Evolutionary conservation across 2,113 vertebrate species (phyloP).

Genomic region (Sturnus vulgaris): DNA sequence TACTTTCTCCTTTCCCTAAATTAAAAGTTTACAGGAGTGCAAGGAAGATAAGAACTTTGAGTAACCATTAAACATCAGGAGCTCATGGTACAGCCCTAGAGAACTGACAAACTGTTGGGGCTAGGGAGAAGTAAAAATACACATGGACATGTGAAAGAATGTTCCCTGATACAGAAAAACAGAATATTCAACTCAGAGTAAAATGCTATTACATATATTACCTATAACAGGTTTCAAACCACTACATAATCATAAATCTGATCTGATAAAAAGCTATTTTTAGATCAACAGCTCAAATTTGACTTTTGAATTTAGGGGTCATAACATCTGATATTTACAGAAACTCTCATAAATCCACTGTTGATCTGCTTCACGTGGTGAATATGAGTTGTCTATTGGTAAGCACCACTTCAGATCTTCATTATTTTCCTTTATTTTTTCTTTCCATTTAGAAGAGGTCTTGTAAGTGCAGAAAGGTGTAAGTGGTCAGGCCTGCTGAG

Average conservation of each 20-base stretch:
- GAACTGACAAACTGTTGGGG: background rate
- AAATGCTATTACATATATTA: background rate
- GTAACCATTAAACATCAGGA: background rate
- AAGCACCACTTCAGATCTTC: background rate
- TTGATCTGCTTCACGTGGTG: background rate
- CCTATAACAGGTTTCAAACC: background rate
- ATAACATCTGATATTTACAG: background rate
- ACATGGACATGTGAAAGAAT: background rate
- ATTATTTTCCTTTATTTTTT: background rate
- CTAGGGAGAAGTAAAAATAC: background rate
- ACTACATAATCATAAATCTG: background rate
- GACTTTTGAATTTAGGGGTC: background rate
- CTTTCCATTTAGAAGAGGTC: background rate
- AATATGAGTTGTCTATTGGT: background rate
- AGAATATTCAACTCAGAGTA: background rate
- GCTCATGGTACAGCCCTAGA: accelerated
- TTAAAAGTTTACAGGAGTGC: background rate
- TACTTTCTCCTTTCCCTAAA: background rate
- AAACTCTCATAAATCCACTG: background rate
- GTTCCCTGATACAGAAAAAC: background rate
- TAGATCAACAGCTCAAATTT: background rate
- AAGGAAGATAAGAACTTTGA: background rate
- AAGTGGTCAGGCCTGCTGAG: background rate
- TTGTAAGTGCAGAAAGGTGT: background rate
- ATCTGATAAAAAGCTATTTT: background rate